Evolutionary conservation across 2,888 invertebrate species (phyloP), one percentile per base, ranked within the genome.

Genomic region (Hypselothyrea guttata): DNA sequence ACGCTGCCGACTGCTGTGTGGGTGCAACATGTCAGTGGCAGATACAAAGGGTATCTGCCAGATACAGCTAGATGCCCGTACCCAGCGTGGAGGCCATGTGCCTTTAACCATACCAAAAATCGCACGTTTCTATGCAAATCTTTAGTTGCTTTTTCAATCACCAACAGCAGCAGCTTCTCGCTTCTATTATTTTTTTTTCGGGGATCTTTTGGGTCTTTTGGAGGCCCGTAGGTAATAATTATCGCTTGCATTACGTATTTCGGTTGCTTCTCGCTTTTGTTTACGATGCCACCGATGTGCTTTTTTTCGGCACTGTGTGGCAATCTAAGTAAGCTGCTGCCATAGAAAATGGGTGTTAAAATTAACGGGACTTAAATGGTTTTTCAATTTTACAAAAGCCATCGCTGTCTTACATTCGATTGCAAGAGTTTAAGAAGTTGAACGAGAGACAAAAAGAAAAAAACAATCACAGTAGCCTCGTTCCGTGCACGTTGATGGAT

Each of bases 91-190:
- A 75, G 74, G 74, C 70, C 76, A 58, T 69, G 64, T 51, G 68
- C 79, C 70, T 40, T 47, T 16, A 60, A 69, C 60, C 61, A 63
- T 51, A 65, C 55, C 70, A 60, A 73, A 83, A 83, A 76, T 83
- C 84, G 84, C 78, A 78, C 84, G 78, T 83, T 83, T 83, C 84
- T 81, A 78, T 78, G 78, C 81, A 78, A 78, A 83, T 78, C 81
- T 83, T 69, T 72, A 52, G 84, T 45, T 53, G 74, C 84, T 82
- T 71, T 22, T 71, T 77, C 75, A 78, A 82, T 82, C 81, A 79
- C 66, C 76, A 65, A 71, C 64, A 51, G 52, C 49, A 46, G 28
- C 47, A 42, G 30, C 61, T 53, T 38, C 51, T 70, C 15, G 60
- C 56, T 64, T 69, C 71, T 51, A 64, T 64, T 54, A 48, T 57